phyloP scores from a whole-genome alignment of 2,797 vertebrate species.

The Hippocampus kuda region DNA sequence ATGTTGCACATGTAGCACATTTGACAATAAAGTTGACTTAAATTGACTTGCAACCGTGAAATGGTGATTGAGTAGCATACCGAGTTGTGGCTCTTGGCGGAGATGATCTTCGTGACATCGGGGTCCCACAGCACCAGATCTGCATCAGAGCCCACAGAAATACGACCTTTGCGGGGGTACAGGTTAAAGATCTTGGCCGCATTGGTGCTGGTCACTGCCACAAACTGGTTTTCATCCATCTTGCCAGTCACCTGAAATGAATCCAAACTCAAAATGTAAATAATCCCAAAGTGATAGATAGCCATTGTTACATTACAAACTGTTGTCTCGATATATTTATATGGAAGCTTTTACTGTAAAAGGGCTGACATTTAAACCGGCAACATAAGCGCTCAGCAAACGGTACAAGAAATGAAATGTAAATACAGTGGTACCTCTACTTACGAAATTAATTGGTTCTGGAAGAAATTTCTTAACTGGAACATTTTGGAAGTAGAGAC shows the following conservation, averaged over 20 bases:
- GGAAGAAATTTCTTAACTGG: no score
- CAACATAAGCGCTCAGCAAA: not conserved
- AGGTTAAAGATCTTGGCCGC: slow-evolving; percentile 98
- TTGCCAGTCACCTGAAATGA: slow-evolving; percentile 84
- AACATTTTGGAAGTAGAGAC: no score
- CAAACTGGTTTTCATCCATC: slow-evolving; percentile 99
- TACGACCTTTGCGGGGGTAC: slow-evolving; percentile 94
- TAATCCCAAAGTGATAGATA: not conserved
- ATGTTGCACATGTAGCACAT: no score
- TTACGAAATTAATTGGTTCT: no score
- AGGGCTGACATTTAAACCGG: not conserved
- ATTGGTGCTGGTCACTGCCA: slow-evolving; percentile 94
- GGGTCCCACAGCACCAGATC: slow-evolving; percentile 98
- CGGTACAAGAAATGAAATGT: no score
- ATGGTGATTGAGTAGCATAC: slow-evolving; percentile 51
- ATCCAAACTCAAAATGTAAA: not conserved
- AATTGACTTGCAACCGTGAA: not conserved
- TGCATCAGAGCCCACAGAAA: slow-evolving; percentile 91
- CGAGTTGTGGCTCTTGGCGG: slow-evolving; percentile 94
- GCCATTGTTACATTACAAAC: no score
- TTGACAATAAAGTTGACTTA: no score
- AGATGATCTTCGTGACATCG: slow-evolving; percentile 87
- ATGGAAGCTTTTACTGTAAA: not conserved
- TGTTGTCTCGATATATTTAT: no score
- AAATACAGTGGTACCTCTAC: no score